Conservation (phyloP, 2,888 invertebrate species). For the Heliconius ismenius region DNA sequence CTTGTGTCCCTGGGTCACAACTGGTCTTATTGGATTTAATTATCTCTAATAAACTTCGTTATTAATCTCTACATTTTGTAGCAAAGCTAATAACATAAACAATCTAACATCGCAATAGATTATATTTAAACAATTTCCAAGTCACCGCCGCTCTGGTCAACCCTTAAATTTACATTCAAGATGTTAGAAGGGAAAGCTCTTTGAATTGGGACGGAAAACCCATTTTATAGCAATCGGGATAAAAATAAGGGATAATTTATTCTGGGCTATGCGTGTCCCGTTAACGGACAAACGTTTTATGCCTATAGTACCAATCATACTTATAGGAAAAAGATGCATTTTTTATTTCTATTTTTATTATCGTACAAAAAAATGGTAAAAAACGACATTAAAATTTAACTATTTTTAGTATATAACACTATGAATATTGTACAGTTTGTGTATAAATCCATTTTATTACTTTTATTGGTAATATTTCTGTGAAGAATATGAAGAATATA, state of each 20-base stretch:
- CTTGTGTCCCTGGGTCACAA: too few relatives aligned
- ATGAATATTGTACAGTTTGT: not conserved
- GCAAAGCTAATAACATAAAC: not conserved
- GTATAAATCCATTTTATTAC: too few relatives aligned
- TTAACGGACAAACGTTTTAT: slow-evolving; percentile 45
- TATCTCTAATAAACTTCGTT: too few relatives aligned
- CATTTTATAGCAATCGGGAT: slow-evolving; percentile 44
- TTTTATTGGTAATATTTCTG: too few relatives aligned
- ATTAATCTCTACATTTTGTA: too few relatives aligned
- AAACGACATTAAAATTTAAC: not conserved
- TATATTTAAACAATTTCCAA: slow-evolving; percentile 30
- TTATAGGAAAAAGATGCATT: not conserved
- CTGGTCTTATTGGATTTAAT: too few relatives aligned
- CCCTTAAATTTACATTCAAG: slow-evolving; percentile 36
- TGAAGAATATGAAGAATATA: too few relatives aligned
- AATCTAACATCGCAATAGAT: not conserved
- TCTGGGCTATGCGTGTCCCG: slow-evolving; percentile 46
- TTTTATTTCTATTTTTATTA: not conserved
- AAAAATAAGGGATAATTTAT: slow-evolving; percentile 52
- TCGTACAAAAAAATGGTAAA: not conserved
- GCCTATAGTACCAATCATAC: slow-evolving; percentile 26
- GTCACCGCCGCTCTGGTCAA: slow-evolving; percentile 26
- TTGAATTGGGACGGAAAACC: slow-evolving; percentile 39
- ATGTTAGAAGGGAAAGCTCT: slow-evolving; percentile 35
- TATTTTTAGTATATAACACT: not conserved